Evolutionary conservation across 1,140 invertebrate species (phyloP).

Genomic region (Danaus plexippus): DNA sequence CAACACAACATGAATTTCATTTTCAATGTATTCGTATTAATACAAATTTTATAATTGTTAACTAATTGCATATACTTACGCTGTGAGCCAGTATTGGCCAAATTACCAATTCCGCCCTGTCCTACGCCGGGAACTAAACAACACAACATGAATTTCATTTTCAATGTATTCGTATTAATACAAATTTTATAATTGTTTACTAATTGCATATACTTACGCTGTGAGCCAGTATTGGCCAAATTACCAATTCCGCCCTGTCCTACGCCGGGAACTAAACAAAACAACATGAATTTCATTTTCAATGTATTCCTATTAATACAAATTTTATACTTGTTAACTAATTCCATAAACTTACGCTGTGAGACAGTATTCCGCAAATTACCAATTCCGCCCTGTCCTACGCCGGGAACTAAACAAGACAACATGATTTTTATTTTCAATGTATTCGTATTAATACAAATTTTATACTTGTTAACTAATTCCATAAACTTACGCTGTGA

Average conservation of each 20-base stretch:
- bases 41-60: background rate
- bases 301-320: no score
- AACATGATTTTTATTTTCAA: background rate
- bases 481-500: slow-evolving; percentile 2
- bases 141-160: no score
- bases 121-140: background rate
- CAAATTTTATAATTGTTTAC: background rate
- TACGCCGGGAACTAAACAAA: background rate
- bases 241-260: background rate
- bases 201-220: slow-evolving; percentile 1
- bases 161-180: slow-evolving; percentile 1
- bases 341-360: slow-evolving; percentile 1
- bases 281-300: no score
- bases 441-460: slow-evolving; percentile 1
- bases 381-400: background rate
- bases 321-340: no score
- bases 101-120: background rate
- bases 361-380: background rate
- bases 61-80: slow-evolving; percentile 2
- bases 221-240: background rate
- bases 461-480: background rate
- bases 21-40: background rate
- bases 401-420: background rate
- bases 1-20: no score
- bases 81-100: background rate